Conservation (phyloP, 2,888 invertebrate genomes). For the Dyspetes luteomarginatus region DNA sequence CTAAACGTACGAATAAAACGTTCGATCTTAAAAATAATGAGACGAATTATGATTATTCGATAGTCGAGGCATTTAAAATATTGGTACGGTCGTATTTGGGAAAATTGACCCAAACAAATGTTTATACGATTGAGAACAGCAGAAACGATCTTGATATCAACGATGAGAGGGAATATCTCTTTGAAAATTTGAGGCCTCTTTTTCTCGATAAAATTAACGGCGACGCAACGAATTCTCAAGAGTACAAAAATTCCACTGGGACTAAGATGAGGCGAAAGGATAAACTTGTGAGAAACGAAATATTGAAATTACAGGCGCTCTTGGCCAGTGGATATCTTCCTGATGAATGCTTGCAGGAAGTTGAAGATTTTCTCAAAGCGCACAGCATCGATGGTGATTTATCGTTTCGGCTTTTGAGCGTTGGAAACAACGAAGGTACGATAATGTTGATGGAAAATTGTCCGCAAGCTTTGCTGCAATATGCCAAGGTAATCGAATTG, state of each 20-base stretch:
- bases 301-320: conserved; percentile 85
- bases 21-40: conserved; percentile 70
- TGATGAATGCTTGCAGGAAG: conserved; percentile 85
- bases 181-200: conserved; percentile 82
- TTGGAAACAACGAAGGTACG: conserved; percentile 83
- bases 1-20: conserved; percentile 6
- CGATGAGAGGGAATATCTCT: conserved; percentile 81
- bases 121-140: conserved; percentile 73
- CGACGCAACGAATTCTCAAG: conserved; percentile 75
- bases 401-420: conserved; percentile 85
- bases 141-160: conserved; percentile 63
- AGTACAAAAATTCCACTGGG: conserved; percentile 52
- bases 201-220: conserved; percentile 85
- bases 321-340: conserved; percentile 85
- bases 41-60: conserved; percentile 83
- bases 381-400: conserved; percentile 85
- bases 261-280: conserved; percentile 67
- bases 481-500: conserved; percentile 87
- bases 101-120: conserved; percentile 81
- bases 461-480: conserved; percentile 87
- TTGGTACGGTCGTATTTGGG: conserved; percentile 87
- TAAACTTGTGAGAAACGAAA: conserved; percentile 70
- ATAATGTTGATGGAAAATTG: conserved; percentile 86
- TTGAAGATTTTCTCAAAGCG: conserved; percentile 86
- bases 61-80: conserved; percentile 86